Evolutionary conservation across 2,113 vertebrate species (phyloP).

Genomic region (Embiotoca jacksoni): DNA sequence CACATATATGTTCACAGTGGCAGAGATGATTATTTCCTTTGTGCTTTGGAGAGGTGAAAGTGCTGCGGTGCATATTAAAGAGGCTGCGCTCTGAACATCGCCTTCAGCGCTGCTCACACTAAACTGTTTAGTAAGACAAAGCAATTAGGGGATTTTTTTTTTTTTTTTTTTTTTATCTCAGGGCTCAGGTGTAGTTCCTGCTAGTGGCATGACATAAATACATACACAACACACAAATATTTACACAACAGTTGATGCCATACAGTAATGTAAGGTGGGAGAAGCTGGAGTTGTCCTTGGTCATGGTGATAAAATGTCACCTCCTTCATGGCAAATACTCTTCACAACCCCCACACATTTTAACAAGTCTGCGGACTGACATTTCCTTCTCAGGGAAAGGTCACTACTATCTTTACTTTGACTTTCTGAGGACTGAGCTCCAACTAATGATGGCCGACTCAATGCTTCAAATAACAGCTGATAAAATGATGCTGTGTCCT

Average conservation of each 20-base stretch:
- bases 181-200: conserved; percentile 11
- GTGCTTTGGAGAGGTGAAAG: conserved; percentile 17
- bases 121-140: conserved; percentile 46
- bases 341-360: conserved; percentile 26
- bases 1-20: conserved; percentile 40
- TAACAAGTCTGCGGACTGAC: conserved; percentile 14
- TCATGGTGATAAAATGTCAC: conserved; percentile 28
- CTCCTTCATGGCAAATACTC: conserved; percentile 18
- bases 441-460: background rate
- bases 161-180: conserved; percentile 11
- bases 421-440: background rate
- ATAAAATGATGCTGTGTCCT: background rate
- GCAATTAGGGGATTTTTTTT: conserved; percentile 26
- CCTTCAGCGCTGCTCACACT: conserved; percentile 8
- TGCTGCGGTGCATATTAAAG: conserved; percentile 34
- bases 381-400: conserved; percentile 20
- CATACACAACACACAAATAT: conserved; percentile 11
- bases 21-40: conserved; percentile 38
- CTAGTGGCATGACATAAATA: conserved; percentile 12
- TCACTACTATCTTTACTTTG: conserved; percentile 10
- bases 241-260: background rate
- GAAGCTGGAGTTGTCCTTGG: conserved; percentile 9
- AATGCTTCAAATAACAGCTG: background rate
- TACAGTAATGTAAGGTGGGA: background rate
- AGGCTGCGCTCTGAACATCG: conserved; percentile 6